Percentiles rank a stretch among this genome's conserved stretches.
phyloP scores from a whole-genome alignment of 2,888 invertebrate species.

The Ectemnius lituratus region DNA sequence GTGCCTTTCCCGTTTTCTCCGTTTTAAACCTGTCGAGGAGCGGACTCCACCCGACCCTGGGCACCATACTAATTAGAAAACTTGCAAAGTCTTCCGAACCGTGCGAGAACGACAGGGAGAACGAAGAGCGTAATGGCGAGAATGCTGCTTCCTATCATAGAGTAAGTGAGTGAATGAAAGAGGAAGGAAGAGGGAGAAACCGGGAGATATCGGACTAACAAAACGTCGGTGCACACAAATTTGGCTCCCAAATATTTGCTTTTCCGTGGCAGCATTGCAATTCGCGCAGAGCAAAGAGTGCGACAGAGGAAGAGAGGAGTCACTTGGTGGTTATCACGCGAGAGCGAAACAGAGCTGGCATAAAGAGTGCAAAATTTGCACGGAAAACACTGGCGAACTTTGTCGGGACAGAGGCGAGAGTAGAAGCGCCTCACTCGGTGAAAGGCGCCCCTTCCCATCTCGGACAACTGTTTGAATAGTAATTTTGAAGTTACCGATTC shows the following conservation, averaged over 20 bases:
- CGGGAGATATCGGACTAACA: neutral
- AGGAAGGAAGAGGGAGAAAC: neutral
- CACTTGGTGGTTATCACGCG: no score
- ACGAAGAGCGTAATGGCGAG: slow-evolving; percentile 6
- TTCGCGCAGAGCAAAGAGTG: no score
- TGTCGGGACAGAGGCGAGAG: no score
- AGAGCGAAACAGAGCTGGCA: no score
- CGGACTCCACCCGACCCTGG: slow-evolving; percentile 58
- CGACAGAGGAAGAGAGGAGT: no score
- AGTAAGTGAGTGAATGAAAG: no score
- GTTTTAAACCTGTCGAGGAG: slow-evolving; percentile 57
- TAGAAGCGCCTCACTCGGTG: no score
- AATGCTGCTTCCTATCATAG: neutral
- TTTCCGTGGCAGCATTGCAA: neutral
- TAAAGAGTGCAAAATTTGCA: no score
- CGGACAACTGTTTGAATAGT: neutral
- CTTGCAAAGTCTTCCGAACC: slow-evolving; percentile 57
- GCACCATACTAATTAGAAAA: slow-evolving; percentile 70
- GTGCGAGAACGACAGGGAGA: slow-evolving; percentile 41
- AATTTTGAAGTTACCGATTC: slow-evolving; percentile 8
- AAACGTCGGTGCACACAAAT: neutral
- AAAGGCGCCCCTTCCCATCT: no score
- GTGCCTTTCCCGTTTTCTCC: slow-evolving; percentile 52
- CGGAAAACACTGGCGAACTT: no score
- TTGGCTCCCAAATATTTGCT: neutral